Conservation (phyloP, 2,888 invertebrate genomes). For the Ectemnius continuus region DNA sequence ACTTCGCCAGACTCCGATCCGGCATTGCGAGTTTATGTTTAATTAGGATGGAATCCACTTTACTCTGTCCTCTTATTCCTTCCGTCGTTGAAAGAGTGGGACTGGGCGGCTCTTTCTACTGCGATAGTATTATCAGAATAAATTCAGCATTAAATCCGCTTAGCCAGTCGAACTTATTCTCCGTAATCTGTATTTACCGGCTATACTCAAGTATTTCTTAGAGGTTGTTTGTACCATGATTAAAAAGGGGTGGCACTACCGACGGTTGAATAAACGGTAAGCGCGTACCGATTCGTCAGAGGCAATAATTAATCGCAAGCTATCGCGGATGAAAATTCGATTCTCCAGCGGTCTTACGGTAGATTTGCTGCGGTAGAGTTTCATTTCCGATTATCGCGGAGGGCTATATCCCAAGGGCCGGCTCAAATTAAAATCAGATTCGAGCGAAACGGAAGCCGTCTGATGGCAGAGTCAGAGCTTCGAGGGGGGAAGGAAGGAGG, state of each 20-base stretch:
- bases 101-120: too few relatives aligned
- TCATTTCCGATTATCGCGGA: too few relatives aligned
- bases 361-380: too few relatives aligned
- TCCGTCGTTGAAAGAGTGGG: not conserved
- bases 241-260: too few relatives aligned
- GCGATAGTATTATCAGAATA: slow-evolving; percentile 5
- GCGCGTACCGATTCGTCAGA: too few relatives aligned
- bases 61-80: not conserved
- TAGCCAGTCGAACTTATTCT: not conserved
- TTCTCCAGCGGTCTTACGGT: too few relatives aligned
- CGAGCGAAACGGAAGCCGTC: not conserved
- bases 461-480: not conserved
- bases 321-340: too few relatives aligned
- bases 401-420: not conserved
- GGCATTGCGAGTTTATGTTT: slow-evolving; percentile 36
- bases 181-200: not conserved
- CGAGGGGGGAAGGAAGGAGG: not conserved
- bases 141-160: slow-evolving; percentile 1
- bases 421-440: not conserved
- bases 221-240: too few relatives aligned
- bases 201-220: not conserved
- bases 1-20: slow-evolving; percentile 10
- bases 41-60: slow-evolving; percentile 33
- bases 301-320: too few relatives aligned
- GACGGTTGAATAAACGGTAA: too few relatives aligned